These are phyloP conservation scores for Tiliqua scincoides DNA, from an alignment of 2,113 vertebrate species.

Conservation along the genomic window DNA sequence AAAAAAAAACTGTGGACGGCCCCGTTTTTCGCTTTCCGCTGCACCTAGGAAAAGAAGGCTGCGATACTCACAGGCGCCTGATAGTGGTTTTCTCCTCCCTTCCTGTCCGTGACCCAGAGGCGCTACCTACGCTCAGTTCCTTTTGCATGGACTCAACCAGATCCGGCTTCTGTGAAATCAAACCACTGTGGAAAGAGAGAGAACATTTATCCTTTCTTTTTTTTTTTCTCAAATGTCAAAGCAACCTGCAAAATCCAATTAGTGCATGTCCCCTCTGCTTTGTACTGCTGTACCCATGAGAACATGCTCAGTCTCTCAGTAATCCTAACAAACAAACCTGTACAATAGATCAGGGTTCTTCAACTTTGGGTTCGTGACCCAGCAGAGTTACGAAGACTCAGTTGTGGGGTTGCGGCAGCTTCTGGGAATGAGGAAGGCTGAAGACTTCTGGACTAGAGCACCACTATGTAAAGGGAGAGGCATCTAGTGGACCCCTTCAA, in stretches of 20 bases:
- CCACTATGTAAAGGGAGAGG: too few species aligned
- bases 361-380: too few species aligned
- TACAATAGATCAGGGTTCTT: too few species aligned
- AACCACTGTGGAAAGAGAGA: slow-evolving; percentile 75
- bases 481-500: too few species aligned
- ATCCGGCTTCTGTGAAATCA: slow-evolving; percentile 78
- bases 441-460: too few species aligned
- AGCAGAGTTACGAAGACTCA: too few species aligned
- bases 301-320: too few species aligned
- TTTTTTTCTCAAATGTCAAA: not conserved
- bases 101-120: slow-evolving; percentile 34
- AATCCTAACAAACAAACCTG: too few species aligned
- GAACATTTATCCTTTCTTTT: not conserved
- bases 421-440: too few species aligned
- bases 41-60: not conserved
- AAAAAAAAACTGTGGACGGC: too few species aligned
- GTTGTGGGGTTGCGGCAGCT: too few species aligned
- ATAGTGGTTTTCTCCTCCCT: slow-evolving; percentile 86
- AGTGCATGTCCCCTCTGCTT: not conserved
- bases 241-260: not conserved
- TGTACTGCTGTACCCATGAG: not conserved
- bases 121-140: slow-evolving; percentile 53
- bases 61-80: slow-evolving; percentile 84
- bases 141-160: slow-evolving; percentile 71
- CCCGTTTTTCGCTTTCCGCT: too few species aligned